Percentiles rank a stretch among this genome's conserved stretches.
Conservation (phyloP, 2,797 vertebrate genomes). For the Coranthus polyacanthus region DNA sequence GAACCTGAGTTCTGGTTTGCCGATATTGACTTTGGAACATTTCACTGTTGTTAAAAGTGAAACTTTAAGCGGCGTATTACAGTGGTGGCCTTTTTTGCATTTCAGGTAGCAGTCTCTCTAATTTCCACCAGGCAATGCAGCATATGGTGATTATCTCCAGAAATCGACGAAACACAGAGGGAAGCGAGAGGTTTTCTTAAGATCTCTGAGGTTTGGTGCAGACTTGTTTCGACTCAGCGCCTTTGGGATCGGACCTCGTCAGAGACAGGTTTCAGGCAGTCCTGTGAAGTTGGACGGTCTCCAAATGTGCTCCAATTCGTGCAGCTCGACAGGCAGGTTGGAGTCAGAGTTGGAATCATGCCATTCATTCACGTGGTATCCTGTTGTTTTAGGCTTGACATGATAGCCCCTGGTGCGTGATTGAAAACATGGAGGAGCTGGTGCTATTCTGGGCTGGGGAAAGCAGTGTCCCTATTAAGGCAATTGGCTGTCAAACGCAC, state of each 20-base stretch:
- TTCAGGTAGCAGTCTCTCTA: slow-evolving; percentile 42
- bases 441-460: slow-evolving; percentile 58
- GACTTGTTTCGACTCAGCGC: slow-evolving; percentile 45
- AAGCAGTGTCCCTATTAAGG: slow-evolving; percentile 50
- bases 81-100: slow-evolving; percentile 23
- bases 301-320: slow-evolving; percentile 47
- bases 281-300: slow-evolving; percentile 42
- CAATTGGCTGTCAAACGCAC: slow-evolving; percentile 50
- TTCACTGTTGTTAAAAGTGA: slow-evolving; percentile 30
- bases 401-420: slow-evolving; percentile 67
- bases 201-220: slow-evolving; percentile 37
- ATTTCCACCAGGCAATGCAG: slow-evolving; percentile 10
- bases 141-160: slow-evolving; percentile 34
- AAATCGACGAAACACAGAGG: slow-evolving; percentile 7
- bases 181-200: slow-evolving; percentile 41
- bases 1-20: slow-evolving; percentile 53
- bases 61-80: slow-evolving; percentile 36
- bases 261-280: slow-evolving; percentile 42
- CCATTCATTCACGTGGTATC: slow-evolving; percentile 72
- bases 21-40: slow-evolving; percentile 69
- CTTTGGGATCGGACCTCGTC: slow-evolving; percentile 32
- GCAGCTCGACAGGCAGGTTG: slow-evolving; percentile 49
- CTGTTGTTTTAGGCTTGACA: slow-evolving; percentile 76
- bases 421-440: slow-evolving; percentile 67
- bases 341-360: slow-evolving; percentile 44